Evolutionary conservation across 2,797 vertebrate genomes (phyloP), one percentile per base, ranked within the genome.

Genomic region (Dromococcyx pavoninus): DNA sequence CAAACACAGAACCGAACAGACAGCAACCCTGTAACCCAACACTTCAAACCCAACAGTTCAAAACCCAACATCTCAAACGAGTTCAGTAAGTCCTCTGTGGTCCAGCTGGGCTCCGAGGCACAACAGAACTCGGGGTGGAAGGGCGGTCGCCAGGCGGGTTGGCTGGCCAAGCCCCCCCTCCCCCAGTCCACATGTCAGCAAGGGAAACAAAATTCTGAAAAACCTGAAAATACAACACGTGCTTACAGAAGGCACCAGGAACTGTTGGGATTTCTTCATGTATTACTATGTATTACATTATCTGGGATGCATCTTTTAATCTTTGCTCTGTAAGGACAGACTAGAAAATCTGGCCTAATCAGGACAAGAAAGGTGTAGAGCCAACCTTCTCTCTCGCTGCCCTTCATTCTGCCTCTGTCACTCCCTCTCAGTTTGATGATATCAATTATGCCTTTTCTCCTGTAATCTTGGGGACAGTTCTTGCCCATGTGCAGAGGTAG

Each of bases 401-500:
- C 4, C 14, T 67, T 67, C 35, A 50, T 79, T 56, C n/a, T 77
- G 56, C 23, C 12, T 3, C 67, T 84, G 32, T 57, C 8, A 1
- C 18, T 66, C 5, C 14, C 7, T 23, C 22, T 85, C 51, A 22
- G n/a, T 4, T 51, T 60, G 16, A 10, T 25, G 19, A 75, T 16
- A 16, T 51, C 22, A 4, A 12, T 39, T 19, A 21, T 35, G 21
- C 3, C 4, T 60, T 43, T 86, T 57, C 11, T 58, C 9, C 13
- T 0, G 0, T 48, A 21, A 33, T 30, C 16, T 66, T 44, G 25
- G 16, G 6, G 33, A 1, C 14, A 37, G 12, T 44, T 70, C 48
- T 43, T 41, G 17, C n/a, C 21, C 66, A 72, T 79, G 37, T 6
- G 33, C 12, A 56, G 35, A 58, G 56, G 7, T 4, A 24, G 2